Evolutionary conservation across 1,140 invertebrate genomes (phyloP), one percentile per base, ranked within the genome.

Genomic region (Lucilia sericata): DNA sequence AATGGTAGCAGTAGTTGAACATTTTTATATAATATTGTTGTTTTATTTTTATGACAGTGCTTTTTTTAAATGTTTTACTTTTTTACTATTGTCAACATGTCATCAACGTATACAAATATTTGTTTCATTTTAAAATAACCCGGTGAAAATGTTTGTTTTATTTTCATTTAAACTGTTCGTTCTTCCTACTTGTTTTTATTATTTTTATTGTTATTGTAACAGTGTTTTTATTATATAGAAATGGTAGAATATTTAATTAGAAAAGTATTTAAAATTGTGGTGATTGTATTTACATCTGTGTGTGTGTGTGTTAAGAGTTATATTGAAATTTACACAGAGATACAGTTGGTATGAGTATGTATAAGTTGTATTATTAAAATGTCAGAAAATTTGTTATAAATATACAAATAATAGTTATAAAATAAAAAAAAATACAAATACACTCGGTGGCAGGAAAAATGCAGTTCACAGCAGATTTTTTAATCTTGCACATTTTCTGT

Each of bases 251-350:
- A 70, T 70, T 70, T 70, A 70, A 70, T 70, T 70, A 70, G n/a
- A 70, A 70, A 70, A 70, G 21, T 70, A 70, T 70, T 70, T 70
- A 70, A 70, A 70, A 70, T 70, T 70, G 65, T 70, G 65, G 19
- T 7, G 65, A 25, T 70, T 70, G 5, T n/a, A 55, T 70, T 70
- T 70, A 21, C n/a, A 65, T 17, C 60, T 19, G n/a, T 25, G 65
- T 10, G 5, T 70, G 17, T 65, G 14, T 60, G 13, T 60, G 51
- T 60, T 14, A 1, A 30, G 25, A 30, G 25, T 30, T 30, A 30
- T 30, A 30, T 30, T 30, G 25, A 2, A 30, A 30, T 2, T 30
- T 30, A 1, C 25, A 30, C 5, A 14, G 5, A 60, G 42, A 42
- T 42, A 10, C 42, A 42, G 42, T 42, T 42, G 7, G 2, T n/a